Percentiles rank a stretch among this genome's conserved stretches.
These are phyloP conservation scores for Cephus cinctus DNA, from an alignment of 1,140 invertebrate genomes.

Conservation along the genomic window DNA sequence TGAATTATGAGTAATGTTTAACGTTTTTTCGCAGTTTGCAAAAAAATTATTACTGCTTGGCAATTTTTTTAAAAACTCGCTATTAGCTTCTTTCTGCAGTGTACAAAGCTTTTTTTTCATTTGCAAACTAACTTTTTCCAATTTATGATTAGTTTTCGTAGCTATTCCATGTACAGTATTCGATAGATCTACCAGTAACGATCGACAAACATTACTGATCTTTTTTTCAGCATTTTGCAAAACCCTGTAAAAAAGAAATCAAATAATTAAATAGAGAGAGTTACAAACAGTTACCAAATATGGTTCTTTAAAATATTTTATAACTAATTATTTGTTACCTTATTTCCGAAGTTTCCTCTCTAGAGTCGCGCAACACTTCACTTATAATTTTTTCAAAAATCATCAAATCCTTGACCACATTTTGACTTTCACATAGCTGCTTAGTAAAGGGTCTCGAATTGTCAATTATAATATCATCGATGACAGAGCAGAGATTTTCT, in stretches of 20 bases:
- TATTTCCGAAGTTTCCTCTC: neutral
- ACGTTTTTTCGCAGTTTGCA: constrained; percentile 14
- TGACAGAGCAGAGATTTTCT: constrained; percentile 4
- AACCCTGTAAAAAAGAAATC: constrained; percentile 8
- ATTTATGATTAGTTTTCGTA: constrained; percentile 13
- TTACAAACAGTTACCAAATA: no score
- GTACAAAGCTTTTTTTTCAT: constrained; percentile 13
- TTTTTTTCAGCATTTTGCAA: constrained; percentile 12
- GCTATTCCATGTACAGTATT: constrained; percentile 9
- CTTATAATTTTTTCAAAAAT: constrained; percentile 1
- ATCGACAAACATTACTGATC: constrained; percentile 11
- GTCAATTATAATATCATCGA: neutral
- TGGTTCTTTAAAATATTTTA: neutral
- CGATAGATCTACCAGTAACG: constrained; percentile 14
- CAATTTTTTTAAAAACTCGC: constrained; percentile 15
- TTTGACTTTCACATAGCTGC: neutral
- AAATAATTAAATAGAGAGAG: neutral
- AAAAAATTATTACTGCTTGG: constrained; percentile 11
- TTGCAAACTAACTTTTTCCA: constrained; percentile 14
- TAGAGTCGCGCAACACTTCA: neutral
- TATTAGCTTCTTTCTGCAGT: constrained; percentile 6
- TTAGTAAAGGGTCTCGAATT: neutral
- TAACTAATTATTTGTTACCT: neutral
- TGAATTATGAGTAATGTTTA: neutral
- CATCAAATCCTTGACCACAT: constrained; percentile 1